phyloP scores from a whole-genome alignment of 1,140 invertebrate species.

The Brachystomella parvula region DNA sequence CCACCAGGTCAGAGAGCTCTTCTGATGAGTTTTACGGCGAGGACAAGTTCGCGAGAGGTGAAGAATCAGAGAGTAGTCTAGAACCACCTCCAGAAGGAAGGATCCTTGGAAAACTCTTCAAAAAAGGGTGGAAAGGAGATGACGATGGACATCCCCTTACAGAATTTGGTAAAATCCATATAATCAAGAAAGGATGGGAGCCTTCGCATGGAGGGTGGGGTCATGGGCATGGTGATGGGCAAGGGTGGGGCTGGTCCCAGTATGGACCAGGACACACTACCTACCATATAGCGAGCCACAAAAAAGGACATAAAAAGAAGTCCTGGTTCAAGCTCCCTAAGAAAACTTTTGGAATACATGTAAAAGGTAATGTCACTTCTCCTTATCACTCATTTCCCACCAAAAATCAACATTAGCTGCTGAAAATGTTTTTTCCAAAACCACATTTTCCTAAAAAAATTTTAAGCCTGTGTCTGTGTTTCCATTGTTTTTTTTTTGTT shows the following conservation, averaged over 20 bases:
- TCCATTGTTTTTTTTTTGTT: no score
- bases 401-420: not conserved
- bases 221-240: not conserved
- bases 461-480: no score
- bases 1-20: not conserved
- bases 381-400: not conserved
- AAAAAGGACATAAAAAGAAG: not conserved
- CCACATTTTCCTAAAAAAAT: not conserved
- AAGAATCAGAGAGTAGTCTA: not conserved
- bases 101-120: not conserved
- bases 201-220: not conserved
- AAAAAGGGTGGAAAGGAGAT: slow-evolving; percentile 5
- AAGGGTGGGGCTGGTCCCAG: not conserved
- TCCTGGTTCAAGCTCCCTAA: slow-evolving; percentile 3
- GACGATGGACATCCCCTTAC: slow-evolving; percentile 1
- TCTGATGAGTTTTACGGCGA: not conserved
- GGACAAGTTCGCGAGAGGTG: not conserved
- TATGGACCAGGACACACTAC: not conserved
- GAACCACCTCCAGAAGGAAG: not conserved
- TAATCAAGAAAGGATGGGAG: slow-evolving; percentile 8
- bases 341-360: slow-evolving; percentile 1
- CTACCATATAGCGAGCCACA: not conserved
- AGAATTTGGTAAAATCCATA: slow-evolving; percentile 4
- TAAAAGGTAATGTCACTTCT: not conserved
- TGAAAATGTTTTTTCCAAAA: not conserved